phyloP scores from a whole-genome alignment of 2,113 vertebrate genomes.

The Varanus komodoensis region DNA sequence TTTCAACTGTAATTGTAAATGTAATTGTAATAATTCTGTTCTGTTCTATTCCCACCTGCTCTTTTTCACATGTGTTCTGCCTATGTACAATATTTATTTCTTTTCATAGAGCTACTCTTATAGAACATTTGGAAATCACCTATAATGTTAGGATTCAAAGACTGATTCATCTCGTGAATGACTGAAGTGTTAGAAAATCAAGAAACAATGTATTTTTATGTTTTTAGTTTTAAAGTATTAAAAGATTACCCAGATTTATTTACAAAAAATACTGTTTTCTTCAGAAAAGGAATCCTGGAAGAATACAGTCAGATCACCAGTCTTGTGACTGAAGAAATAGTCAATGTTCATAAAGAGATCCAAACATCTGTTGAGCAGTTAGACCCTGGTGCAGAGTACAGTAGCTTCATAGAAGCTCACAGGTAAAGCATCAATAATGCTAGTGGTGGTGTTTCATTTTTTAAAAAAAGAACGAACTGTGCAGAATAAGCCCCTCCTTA shows the following conservation, averaged over 20 bases:
- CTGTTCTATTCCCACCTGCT: too few relatives aligned
- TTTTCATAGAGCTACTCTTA: background rate
- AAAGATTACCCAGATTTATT: background rate
- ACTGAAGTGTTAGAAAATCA: background rate
- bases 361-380: slow-evolving; percentile 90
- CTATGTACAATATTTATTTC: background rate
- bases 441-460: background rate
- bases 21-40: too few relatives aligned
- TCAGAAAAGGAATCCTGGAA: slow-evolving; percentile 92
- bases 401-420: slow-evolving; percentile 91
- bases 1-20: too few relatives aligned
- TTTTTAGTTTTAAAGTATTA: background rate
- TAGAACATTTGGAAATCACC: background rate
- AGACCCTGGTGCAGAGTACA: slow-evolving; percentile 91
- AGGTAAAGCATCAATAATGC: slow-evolving; percentile 75
- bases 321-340: slow-evolving; percentile 93
- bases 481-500: background rate
- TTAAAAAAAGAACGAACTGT: background rate
- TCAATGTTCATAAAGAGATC: slow-evolving; percentile 94
- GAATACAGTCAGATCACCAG: slow-evolving; percentile 97
- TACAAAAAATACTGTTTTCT: slow-evolving; percentile 46
- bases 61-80: background rate
- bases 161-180: background rate
- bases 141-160: background rate
- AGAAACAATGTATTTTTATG: background rate